These are phyloP conservation scores for Penaeus japonicus DNA, from an alignment of 1,140 invertebrate species.

Conservation along the genomic window DNA sequence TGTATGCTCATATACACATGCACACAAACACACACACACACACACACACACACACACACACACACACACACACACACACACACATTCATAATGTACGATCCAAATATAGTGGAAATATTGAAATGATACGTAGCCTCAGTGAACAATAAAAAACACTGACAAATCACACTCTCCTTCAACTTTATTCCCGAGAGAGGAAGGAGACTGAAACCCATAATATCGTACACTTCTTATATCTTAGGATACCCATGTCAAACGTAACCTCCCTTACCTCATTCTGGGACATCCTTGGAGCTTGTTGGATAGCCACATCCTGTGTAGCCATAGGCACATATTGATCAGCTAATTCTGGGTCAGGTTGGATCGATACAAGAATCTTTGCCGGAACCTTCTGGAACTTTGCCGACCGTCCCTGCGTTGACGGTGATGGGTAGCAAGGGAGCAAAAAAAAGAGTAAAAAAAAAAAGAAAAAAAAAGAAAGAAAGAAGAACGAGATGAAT, in stretches of 20 bases:
- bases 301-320: slow-evolving; percentile 35
- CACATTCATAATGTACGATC: background rate
- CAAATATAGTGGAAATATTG: too few relatives aligned
- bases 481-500: too few relatives aligned
- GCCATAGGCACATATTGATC: slow-evolving; percentile 34
- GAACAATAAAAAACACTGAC: background rate
- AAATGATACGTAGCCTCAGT: background rate
- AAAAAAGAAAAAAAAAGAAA: background rate
- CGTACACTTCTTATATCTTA: background rate
- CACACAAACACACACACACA: background rate
- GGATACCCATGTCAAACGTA: background rate
- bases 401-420: slow-evolving; percentile 21
- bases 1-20: background rate
- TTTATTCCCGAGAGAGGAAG: too few relatives aligned
- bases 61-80: slow-evolving; percentile 9
- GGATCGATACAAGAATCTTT: slow-evolving; percentile 41
- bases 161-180: too few relatives aligned
- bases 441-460: background rate
- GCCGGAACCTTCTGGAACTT: slow-evolving; percentile 35
- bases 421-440: background rate
- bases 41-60: slow-evolving; percentile 9
- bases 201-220: too few relatives aligned
- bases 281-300: slow-evolving; percentile 43
- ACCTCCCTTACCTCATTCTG: slow-evolving; percentile 41
- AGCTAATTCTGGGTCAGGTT: slow-evolving; percentile 28